These are phyloP conservation scores for Premnoplex brunnescens DNA, from an alignment of 2,797 vertebrate genomes.

Conservation along the genomic window DNA sequence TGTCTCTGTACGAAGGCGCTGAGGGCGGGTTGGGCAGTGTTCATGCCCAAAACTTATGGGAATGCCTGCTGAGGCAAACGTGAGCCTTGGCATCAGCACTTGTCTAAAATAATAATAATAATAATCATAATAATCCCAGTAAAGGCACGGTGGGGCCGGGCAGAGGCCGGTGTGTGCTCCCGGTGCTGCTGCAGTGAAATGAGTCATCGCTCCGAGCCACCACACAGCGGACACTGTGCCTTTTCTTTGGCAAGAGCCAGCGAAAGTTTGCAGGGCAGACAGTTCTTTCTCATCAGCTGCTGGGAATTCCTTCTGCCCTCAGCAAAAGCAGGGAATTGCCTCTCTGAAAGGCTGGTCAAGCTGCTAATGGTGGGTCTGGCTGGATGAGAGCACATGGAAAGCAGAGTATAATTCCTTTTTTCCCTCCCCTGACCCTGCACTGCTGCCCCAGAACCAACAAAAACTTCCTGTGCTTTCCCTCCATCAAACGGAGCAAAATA, in stretches of 20 bases:
- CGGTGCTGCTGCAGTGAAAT: slow-evolving; percentile 54
- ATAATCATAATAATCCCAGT: no score
- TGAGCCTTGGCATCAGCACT: no score
- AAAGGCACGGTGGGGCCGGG: no score
- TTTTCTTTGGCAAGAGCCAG: not conserved
- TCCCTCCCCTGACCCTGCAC: fast-evolving
- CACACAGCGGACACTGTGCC: not conserved
- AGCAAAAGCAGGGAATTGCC: not conserved
- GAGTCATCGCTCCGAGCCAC: slow-evolving; percentile 56
- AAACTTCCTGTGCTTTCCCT: not conserved
- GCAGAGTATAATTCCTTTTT: not conserved
- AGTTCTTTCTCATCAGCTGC: not conserved
- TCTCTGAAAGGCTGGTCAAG: not conserved
- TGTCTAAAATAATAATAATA: no score
- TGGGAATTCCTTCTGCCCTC: not conserved
- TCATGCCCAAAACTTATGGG: not conserved
- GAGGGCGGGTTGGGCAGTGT: not conserved
- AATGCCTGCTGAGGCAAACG: not conserved
- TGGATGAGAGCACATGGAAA: not conserved
- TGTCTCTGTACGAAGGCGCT: not conserved
- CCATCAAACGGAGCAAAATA: not conserved
- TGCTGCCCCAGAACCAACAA: not conserved
- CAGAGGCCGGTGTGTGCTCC: no score
- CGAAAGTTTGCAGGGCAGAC: not conserved
- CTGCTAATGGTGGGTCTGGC: not conserved